Evolutionary conservation across 2,113 vertebrate species (phyloP).

Genomic region (Gnathonemus longibarbis): DNA sequence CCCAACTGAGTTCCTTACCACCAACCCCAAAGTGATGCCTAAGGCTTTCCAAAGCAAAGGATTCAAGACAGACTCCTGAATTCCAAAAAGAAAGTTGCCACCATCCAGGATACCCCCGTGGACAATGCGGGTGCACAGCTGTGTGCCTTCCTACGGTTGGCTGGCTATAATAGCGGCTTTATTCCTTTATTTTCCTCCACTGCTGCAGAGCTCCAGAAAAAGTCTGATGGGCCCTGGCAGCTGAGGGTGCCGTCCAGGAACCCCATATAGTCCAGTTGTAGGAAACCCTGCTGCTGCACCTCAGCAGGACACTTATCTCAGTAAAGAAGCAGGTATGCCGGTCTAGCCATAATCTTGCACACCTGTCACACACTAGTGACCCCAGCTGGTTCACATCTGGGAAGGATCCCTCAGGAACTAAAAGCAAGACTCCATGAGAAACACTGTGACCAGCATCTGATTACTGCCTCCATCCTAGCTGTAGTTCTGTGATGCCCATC

Average conservation of each 20-base stretch:
- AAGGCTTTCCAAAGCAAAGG: no score
- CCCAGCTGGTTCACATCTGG: background rate
- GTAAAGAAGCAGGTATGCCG: background rate
- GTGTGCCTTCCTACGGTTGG: background rate
- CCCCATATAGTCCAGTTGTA: background rate
- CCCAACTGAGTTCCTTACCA: no score
- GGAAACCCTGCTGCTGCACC: background rate
- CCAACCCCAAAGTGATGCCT: background rate
- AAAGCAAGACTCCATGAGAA: background rate
- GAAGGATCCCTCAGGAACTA: background rate
- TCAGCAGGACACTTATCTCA: background rate
- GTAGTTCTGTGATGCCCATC: background rate
- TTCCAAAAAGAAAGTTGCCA: background rate
- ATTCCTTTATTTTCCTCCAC: background rate
- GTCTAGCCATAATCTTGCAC: background rate
- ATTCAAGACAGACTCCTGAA: background rate
- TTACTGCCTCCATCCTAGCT: background rate
- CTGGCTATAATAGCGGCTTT: background rate
- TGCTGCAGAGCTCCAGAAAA: background rate
- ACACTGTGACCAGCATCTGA: background rate
- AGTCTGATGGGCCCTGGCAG: background rate
- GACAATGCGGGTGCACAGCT: background rate
- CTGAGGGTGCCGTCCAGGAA: background rate
- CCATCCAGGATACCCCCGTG: background rate
- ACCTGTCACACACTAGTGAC: background rate